These are phyloP conservation scores for Drosophila sturtevanti DNA, from an alignment of 1,140 invertebrate genomes.

Conservation along the genomic window DNA sequence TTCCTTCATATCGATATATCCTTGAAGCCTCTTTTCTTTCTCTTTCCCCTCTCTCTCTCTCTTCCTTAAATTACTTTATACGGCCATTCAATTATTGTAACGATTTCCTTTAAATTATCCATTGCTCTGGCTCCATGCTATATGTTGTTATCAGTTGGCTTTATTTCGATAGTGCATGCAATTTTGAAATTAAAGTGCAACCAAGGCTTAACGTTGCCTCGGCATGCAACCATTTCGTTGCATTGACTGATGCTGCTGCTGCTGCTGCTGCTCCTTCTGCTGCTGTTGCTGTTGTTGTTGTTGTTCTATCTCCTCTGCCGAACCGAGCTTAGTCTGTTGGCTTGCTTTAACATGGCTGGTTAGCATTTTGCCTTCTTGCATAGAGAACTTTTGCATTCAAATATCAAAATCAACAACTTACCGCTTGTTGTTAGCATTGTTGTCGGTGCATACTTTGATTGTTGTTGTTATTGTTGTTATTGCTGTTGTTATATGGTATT, in stretches of 20 bases:
- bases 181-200: constrained; percentile 54
- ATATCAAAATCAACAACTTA: constrained; percentile 78
- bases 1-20: background rate
- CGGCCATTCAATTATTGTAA: background rate
- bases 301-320: too few species aligned
- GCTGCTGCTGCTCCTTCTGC: background rate
- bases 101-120: background rate
- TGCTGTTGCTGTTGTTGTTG: background rate
- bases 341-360: constrained; percentile 44
- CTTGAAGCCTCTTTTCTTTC: background rate
- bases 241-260: constrained; percentile 7
- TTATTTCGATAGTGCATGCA: constrained; percentile 44
- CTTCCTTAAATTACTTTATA: background rate
- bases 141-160: constrained; percentile 30
- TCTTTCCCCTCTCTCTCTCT: background rate
- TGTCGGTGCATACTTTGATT: constrained; percentile 45
- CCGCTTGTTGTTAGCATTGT: constrained; percentile 67
- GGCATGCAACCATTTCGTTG: constrained; percentile 57
- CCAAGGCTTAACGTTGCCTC: constrained; percentile 51
- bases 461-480: constrained; percentile 12
- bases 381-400: constrained; percentile 70
- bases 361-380: constrained; percentile 34
- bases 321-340: background rate
- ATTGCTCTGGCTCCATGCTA: background rate
- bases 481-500: constrained; percentile 18